Evolutionary conservation across 2,797 vertebrate genomes (phyloP).

Genomic region (Mormyrus hasselquistii): DNA sequence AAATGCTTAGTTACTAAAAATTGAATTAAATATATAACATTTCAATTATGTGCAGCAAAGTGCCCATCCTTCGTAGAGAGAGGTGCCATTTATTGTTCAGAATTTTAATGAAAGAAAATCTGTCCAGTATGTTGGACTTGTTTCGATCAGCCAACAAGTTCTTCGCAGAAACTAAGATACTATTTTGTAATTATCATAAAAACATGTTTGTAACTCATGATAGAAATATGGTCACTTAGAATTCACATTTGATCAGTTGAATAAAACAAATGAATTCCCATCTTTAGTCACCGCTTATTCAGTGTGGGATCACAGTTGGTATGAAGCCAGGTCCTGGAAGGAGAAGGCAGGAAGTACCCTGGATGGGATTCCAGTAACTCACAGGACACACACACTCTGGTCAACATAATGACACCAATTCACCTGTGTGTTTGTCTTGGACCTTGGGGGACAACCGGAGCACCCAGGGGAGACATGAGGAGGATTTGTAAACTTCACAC

Average conservation of each 20-base stretch:
- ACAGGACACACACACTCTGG: neutral
- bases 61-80: neutral
- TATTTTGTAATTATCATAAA: neutral
- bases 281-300: neutral
- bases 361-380: neutral
- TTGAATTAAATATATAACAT: neutral
- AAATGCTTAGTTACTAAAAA: constrained; percentile 4
- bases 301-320: neutral
- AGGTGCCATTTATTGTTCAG: neutral
- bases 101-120: neutral
- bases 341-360: neutral
- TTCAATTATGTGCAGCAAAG: neutral
- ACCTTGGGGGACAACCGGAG: neutral
- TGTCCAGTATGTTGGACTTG: neutral
- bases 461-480: neutral
- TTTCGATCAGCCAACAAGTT: neutral
- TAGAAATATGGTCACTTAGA: neutral
- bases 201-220: neutral
- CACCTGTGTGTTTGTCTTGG: neutral
- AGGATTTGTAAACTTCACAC: neutral
- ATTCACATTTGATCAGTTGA: neutral
- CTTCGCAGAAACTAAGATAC: neutral
- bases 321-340: neutral
- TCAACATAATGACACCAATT: neutral
- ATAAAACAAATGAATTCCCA: neutral